phyloP scores from a whole-genome alignment of 1,140 invertebrate species.

The Solenopsis invicta region DNA sequence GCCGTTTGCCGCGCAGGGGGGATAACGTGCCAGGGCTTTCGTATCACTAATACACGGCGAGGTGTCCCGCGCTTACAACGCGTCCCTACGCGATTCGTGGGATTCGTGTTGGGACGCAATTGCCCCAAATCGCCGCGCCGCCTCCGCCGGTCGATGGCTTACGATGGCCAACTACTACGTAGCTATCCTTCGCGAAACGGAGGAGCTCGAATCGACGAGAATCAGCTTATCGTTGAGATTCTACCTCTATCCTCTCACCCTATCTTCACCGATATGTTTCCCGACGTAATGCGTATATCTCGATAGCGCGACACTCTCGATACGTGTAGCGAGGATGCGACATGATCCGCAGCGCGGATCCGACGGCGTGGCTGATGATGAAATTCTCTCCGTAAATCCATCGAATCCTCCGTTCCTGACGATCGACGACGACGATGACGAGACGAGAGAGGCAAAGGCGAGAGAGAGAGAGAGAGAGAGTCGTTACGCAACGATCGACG shows the following conservation, averaged over 20 bases:
- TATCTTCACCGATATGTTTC: background rate
- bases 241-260: background rate
- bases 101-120: constrained; percentile 19
- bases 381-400: constrained; percentile 28
- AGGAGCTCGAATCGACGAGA: too few relatives aligned
- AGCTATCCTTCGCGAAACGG: background rate
- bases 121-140: constrained; percentile 7
- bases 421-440: background rate
- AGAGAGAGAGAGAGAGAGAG: background rate
- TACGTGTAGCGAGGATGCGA: background rate
- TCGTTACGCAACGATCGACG: constrained; percentile 40
- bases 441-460: background rate
- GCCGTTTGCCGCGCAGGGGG: constrained; percentile 35
- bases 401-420: constrained; percentile 11
- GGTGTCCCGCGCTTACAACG: constrained; percentile 13
- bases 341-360: background rate
- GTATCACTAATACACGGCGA: constrained; percentile 10
- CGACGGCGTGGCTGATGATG: constrained; percentile 5
- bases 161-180: background rate
- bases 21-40: background rate
- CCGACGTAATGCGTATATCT: background rate
- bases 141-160: background rate
- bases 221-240: background rate
- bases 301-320: constrained; percentile 15
- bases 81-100: background rate